Evolutionary conservation across 1,140 invertebrate genomes (phyloP).

Genomic region (Andricus grossulariae): DNA sequence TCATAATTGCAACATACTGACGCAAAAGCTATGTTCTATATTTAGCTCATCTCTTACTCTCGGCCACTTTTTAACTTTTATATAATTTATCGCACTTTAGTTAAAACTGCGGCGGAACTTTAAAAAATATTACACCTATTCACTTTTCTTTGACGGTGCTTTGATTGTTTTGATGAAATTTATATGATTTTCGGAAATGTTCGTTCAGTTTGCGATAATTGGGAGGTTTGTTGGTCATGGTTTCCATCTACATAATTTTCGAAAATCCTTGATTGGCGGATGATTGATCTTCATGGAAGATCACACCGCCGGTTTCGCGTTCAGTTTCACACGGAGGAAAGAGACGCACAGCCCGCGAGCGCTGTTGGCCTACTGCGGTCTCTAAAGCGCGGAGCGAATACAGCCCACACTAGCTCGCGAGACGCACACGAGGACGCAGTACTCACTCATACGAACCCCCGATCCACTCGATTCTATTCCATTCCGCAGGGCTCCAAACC

Average conservation of each 20-base stretch:
- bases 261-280: no score
- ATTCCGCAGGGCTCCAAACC: conserved; percentile 33
- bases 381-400: conserved; percentile 56
- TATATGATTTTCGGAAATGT: no score
- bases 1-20: conserved; percentile 45
- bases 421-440: conserved; percentile 43
- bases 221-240: neutral
- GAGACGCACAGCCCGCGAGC: conserved; percentile 66
- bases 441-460: conserved; percentile 39
- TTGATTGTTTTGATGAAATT: no score
- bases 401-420: conserved; percentile 36
- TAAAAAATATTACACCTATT: no score
- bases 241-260: neutral
- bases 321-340: conserved; percentile 40
- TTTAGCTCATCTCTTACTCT: neutral
- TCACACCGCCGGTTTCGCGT: conserved; percentile 23
- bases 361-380: conserved; percentile 73
- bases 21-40: conserved; percentile 19
- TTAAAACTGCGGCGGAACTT: no score
- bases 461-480: conserved; percentile 55
- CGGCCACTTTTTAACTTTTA: neutral
- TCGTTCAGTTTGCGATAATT: no score
- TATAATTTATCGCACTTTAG: neutral
- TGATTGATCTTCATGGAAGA: neutral
- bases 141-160: no score